Evolutionary conservation across 2,113 vertebrate genomes (phyloP).

Genomic region (Semnornis frantzii): DNA sequence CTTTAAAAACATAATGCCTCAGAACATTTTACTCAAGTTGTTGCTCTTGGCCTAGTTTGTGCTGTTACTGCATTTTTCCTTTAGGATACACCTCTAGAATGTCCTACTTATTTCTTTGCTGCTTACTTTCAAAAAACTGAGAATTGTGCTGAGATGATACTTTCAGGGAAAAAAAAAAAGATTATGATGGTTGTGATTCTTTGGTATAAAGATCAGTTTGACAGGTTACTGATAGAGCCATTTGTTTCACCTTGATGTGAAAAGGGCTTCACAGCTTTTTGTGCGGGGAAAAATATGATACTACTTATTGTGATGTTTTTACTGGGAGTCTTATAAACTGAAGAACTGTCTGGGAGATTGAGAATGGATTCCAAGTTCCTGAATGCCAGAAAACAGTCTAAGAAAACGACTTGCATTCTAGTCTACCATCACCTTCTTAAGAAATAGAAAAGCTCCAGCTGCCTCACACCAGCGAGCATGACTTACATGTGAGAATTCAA

Average conservation of each 20-base stretch:
- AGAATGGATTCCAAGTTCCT: background rate
- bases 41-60: constrained; percentile 45
- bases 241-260: constrained; percentile 3
- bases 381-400: background rate
- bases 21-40: background rate
- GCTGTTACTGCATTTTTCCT: constrained; percentile 20
- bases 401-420: background rate
- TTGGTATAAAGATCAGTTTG: background rate
- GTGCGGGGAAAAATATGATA: background rate
- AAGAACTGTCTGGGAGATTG: background rate
- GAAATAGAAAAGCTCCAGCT: background rate
- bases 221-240: background rate
- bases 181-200: background rate
- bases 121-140: constrained; percentile 11
- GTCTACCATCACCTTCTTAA: background rate
- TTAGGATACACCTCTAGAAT: constrained; percentile 15
- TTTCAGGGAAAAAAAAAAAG: background rate
- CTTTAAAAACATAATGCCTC: background rate
- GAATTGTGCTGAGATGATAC: background rate
- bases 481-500: background rate
- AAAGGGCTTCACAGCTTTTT: background rate
- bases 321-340: background rate
- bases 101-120: constrained; percentile 43
- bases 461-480: background rate
- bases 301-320: background rate